Percentiles rank a stretch among this genome's conserved stretches.
phyloP scores from a whole-genome alignment of 2,797 vertebrate species.

The Lophius americanus region DNA sequence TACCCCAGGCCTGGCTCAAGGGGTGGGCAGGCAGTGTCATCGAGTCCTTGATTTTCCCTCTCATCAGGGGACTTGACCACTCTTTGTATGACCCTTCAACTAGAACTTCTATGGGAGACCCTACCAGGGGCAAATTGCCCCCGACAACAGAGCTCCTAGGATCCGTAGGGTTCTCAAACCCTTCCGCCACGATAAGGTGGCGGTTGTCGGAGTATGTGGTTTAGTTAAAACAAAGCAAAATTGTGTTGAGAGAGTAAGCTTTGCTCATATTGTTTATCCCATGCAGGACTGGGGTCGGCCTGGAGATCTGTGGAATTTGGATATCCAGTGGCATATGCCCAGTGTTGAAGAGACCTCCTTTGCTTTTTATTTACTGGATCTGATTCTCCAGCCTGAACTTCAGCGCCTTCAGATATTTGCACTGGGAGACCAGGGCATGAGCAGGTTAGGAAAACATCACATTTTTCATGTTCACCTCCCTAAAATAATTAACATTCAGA shows the following conservation, averaged over 20 bases:
- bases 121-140: too few species aligned
- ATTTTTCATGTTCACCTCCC: neutral
- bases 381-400: constrained; percentile 95
- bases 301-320: constrained; percentile 92
- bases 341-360: constrained; percentile 88
- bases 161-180: too few species aligned
- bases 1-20: too few species aligned
- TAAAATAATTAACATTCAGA: neutral
- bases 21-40: too few species aligned
- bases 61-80: too few species aligned
- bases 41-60: too few species aligned
- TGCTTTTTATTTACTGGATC: constrained; percentile 90
- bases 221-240: neutral
- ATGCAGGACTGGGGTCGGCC: constrained; percentile 95
- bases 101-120: too few species aligned
- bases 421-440: constrained; percentile 90
- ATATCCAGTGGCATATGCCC: constrained; percentile 95
- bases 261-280: neutral
- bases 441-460: constrained; percentile 78
- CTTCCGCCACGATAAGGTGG: too few species aligned
- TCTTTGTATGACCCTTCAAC: too few species aligned
- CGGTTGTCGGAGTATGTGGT: neutral
- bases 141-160: too few species aligned
- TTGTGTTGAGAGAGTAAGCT: too few species aligned
- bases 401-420: constrained; percentile 86